A percentile compares a stretch with the other conserved stretches of the same genome.
Evolutionary conservation across 2,888 invertebrate species (phyloP).

Genomic region (Cecidostiba fungosa): DNA sequence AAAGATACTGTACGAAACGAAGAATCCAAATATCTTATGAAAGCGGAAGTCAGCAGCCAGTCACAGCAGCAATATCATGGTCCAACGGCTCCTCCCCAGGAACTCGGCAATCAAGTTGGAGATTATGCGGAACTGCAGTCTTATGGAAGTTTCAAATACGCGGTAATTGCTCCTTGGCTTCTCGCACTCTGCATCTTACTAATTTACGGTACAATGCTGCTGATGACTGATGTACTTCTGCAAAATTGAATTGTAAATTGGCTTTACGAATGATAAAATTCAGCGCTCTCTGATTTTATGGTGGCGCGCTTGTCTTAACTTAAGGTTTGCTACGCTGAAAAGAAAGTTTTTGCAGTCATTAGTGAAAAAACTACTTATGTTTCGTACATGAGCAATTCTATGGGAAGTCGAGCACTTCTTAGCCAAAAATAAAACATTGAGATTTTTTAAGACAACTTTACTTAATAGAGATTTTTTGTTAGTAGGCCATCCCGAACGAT

Average conservation of each 20-base stretch:
- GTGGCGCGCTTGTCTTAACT: background rate
- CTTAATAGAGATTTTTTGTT: too few species aligned
- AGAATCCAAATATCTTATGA: slow-evolving; percentile 69
- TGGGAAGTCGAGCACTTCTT: too few species aligned
- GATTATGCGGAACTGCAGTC: slow-evolving; percentile 65
- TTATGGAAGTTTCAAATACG: slow-evolving; percentile 65
- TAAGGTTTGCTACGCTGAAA: background rate
- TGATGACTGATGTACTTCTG: slow-evolving; percentile 18
- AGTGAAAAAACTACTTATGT: background rate
- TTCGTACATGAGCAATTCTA: background rate
- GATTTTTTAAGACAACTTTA: too few species aligned
- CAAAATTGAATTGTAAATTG: slow-evolving; percentile 57
- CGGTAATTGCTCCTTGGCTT: slow-evolving; percentile 60
- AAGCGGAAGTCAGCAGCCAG: slow-evolving; percentile 67
- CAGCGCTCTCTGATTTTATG: slow-evolving; percentile 31
- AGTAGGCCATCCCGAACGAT: too few species aligned
- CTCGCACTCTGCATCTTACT: slow-evolving; percentile 33
- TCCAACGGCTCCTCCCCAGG: slow-evolving; percentile 65
- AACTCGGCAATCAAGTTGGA: slow-evolving; percentile 63
- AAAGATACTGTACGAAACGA: slow-evolving; percentile 64
- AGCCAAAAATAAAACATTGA: too few species aligned
- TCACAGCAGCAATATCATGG: slow-evolving; percentile 67
- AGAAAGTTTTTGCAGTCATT: slow-evolving; percentile 39
- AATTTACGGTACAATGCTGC: slow-evolving; percentile 41
- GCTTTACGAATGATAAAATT: slow-evolving; percentile 21